These are phyloP conservation scores for Magallana angulata DNA, from an alignment of 1,140 invertebrate genomes.

Conservation along the genomic window DNA sequence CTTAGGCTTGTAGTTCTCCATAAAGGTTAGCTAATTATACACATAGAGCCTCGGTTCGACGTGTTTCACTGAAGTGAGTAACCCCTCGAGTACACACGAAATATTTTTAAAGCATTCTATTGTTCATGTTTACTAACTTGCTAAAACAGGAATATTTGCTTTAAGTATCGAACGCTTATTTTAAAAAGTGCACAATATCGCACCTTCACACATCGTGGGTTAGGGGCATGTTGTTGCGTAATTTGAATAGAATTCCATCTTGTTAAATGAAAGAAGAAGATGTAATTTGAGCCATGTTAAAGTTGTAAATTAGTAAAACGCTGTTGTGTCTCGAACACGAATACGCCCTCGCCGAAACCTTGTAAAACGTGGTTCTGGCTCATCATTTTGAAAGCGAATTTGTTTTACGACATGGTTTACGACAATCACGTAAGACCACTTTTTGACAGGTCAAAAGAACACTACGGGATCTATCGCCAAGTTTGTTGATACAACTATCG, in stretches of 20 bases:
- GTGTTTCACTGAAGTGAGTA: too few relatives aligned
- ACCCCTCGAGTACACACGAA: too few relatives aligned
- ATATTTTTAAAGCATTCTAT: too few relatives aligned
- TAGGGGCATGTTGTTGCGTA: not conserved
- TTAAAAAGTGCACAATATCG: not conserved
- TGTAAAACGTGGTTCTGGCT: slow-evolving; percentile 7
- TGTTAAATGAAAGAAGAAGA: slow-evolving; percentile 20
- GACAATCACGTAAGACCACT: slow-evolving; percentile 32
- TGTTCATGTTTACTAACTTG: too few relatives aligned
- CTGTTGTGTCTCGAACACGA: not conserved
- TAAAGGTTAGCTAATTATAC: not conserved
- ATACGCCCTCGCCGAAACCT: slow-evolving; percentile 17
- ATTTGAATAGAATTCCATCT: not conserved
- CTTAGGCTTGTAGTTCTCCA: too few relatives aligned
- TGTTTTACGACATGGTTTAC: slow-evolving; percentile 22
- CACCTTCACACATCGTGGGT: not conserved
- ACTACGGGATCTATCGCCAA: slow-evolving; percentile 10
- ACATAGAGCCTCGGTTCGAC: too few relatives aligned
- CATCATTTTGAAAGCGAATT: not conserved
- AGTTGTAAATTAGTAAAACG: slow-evolving; percentile 22
- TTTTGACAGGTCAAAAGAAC: slow-evolving; percentile 33
- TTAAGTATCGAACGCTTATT: not conserved
- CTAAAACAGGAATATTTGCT: not conserved
- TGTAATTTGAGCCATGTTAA: slow-evolving; percentile 11
- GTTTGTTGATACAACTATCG: slow-evolving; percentile 36